Evolutionary conservation across 2,797 vertebrate species (phyloP).

Genomic region (Streptopelia turtur): DNA sequence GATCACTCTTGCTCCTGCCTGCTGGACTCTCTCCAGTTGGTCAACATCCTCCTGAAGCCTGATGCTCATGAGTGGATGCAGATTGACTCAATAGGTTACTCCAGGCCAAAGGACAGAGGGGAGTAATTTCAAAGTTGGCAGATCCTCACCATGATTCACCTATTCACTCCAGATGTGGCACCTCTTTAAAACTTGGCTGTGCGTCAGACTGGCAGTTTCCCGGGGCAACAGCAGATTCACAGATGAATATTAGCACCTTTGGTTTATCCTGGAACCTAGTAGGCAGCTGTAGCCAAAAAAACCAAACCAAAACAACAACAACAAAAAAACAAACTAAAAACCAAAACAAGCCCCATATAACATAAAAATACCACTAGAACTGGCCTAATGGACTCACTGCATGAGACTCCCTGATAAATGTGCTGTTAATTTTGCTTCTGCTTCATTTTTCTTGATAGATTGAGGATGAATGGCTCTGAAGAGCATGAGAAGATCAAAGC

Average conservation of each 20-base stretch:
- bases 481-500: background rate
- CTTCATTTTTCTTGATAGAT: background rate
- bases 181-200: background rate
- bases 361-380: background rate
- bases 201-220: background rate
- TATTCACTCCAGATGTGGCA: background rate
- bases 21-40: slow-evolving; percentile 33
- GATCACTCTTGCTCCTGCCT: background rate
- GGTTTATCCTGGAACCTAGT: background rate
- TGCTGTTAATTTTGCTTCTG: background rate
- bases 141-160: background rate
- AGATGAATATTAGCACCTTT: background rate
- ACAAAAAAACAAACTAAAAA: background rate
- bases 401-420: background rate
- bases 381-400: background rate
- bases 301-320: rapidly evolving
- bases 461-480: background rate
- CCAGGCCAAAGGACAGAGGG: background rate
- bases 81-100: background rate
- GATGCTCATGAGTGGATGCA: background rate
- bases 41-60: slow-evolving; percentile 1
- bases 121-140: background rate
- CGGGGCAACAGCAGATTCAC: background rate
- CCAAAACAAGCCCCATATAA: too few relatives aligned
- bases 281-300: background rate